Percentiles rank a stretch among this genome's conserved stretches.
Conservation (phyloP, 2,113 vertebrate species). For the Alethe diademata region DNA sequence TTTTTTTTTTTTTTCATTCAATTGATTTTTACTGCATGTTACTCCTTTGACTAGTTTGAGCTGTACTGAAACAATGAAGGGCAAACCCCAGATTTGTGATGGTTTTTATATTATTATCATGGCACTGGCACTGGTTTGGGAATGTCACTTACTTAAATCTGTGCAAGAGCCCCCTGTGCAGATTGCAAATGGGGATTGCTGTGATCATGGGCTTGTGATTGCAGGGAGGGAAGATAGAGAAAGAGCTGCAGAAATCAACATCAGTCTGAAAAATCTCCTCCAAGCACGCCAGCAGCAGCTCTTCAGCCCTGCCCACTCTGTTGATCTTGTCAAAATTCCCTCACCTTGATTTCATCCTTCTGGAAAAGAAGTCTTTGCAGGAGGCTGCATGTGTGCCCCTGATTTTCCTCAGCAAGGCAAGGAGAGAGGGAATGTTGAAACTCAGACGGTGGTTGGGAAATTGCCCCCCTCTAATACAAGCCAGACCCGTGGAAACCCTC, state of each 20-base stretch:
- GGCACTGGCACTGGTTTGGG: not conserved
- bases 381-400: not conserved
- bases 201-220: not conserved
- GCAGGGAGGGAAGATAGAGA: not conserved
- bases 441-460: not conserved
- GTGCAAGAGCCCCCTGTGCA: not conserved
- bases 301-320: not conserved
- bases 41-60: not conserved
- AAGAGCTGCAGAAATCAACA: not conserved
- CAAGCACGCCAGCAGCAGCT: not conserved
- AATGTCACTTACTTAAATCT: not conserved
- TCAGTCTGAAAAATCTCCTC: not conserved
- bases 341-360: not conserved
- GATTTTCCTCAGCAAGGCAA: constrained; percentile 41
- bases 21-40: not conserved
- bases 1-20: too few relatives aligned
- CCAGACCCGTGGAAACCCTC: constrained; percentile 46
- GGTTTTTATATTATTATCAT: rapidly evolving
- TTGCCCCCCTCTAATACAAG: constrained; percentile 34
- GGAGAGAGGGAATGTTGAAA: constrained; percentile 1
- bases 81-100: not conserved
- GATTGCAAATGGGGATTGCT: not conserved
- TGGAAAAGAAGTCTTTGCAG: not conserved
- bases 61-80: not conserved
- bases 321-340: not conserved